phyloP scores from a whole-genome alignment of 2,113 vertebrate genomes.

The Tichodroma muraria region DNA sequence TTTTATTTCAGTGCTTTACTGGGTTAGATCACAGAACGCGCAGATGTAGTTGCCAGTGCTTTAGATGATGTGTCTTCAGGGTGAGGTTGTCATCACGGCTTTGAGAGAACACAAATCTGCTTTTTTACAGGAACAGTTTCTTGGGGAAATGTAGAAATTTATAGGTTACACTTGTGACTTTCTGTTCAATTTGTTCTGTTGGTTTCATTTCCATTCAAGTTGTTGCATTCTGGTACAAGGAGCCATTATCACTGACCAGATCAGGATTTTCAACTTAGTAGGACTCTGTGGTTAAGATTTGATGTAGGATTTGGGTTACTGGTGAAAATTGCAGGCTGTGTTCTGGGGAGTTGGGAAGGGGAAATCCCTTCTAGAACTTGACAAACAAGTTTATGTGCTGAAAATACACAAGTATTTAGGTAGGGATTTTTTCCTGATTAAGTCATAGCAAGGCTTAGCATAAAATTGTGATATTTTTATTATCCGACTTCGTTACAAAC shows the following conservation, averaged over 20 bases:
- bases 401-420: accelerated
- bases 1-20: not conserved
- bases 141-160: not conserved
- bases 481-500: not conserved
- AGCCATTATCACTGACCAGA: not conserved
- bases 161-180: not conserved
- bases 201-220: not conserved
- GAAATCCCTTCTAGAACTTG: not conserved
- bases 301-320: not conserved
- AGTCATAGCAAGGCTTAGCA: not conserved
- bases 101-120: not conserved
- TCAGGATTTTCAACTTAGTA: not conserved
- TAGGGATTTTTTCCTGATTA: not conserved
- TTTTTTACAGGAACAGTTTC: not conserved
- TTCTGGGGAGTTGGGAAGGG: not conserved
- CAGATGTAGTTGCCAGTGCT: not conserved
- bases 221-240: not conserved
- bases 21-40: not conserved
- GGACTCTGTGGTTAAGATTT: not conserved
- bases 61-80: not conserved
- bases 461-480: not conserved
- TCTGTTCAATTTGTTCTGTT: not conserved
- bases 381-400: not conserved
- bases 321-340: not conserved
- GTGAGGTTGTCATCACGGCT: not conserved